Conservation (phyloP, 2,113 vertebrate species). For the Sapajus apella region DNA sequence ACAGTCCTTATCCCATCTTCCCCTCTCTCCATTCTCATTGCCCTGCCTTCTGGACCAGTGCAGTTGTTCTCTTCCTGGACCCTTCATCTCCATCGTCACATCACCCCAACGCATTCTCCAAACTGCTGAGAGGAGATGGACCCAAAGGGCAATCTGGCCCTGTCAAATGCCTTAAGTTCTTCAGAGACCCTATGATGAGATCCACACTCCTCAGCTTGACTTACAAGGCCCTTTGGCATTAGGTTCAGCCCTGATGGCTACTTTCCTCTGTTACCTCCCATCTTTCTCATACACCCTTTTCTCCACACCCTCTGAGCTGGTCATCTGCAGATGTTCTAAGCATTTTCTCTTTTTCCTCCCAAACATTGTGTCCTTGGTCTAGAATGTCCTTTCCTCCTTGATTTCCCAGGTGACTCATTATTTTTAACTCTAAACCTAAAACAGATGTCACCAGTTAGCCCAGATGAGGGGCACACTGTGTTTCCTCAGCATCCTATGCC, state of each 20-base stretch:
- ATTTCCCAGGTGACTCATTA: background rate
- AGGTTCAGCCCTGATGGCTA: background rate
- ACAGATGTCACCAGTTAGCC: background rate
- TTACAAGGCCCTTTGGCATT: no score
- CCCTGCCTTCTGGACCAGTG: no score
- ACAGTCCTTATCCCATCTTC: no score
- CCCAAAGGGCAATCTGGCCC: background rate
- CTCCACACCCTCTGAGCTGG: background rate
- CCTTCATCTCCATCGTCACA: background rate
- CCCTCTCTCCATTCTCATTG: background rate
- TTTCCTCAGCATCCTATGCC: background rate
- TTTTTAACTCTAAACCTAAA: background rate
- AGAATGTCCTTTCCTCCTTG: background rate
- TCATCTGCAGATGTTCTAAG: background rate
- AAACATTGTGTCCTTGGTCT: background rate
- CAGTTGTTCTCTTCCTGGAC: no score
- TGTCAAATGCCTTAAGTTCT: background rate
- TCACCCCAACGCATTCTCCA: background rate
- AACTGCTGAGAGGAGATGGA: background rate
- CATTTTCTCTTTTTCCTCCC: background rate
- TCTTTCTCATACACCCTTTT: background rate
- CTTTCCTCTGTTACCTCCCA: background rate
- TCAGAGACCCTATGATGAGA: background rate
- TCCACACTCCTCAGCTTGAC: background rate
- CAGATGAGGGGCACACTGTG: background rate